phyloP scores from a whole-genome alignment of 2,113 vertebrate genomes.

The Toxostoma redivivum region DNA sequence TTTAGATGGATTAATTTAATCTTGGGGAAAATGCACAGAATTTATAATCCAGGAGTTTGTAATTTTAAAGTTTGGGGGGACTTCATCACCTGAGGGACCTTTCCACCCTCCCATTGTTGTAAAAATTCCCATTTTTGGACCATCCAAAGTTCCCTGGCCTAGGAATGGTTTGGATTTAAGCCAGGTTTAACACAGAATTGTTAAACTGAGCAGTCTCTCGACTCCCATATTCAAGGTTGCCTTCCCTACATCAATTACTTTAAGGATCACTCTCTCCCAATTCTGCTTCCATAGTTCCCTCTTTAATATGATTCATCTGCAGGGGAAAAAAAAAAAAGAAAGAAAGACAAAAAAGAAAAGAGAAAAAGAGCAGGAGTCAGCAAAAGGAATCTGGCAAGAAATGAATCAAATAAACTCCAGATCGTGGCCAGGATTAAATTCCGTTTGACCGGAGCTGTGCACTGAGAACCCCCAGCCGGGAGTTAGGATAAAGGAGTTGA shows the following conservation, averaged over 20 bases:
- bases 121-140: neutral
- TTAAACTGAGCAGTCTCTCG: neutral
- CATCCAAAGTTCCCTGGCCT: neutral
- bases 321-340: neutral
- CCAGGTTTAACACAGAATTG: neutral
- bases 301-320: neutral
- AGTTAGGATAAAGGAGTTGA: neutral
- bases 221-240: neutral
- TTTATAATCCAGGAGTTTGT: neutral
- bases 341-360: neutral
- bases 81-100: neutral
- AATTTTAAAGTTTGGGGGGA: neutral
- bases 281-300: neutral
- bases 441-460: neutral
- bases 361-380: neutral
- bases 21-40: neutral
- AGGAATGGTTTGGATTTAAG: neutral
- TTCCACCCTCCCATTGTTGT: neutral
- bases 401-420: slow-evolving; percentile 49
- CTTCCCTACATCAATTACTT: neutral
- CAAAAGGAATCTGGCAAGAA: slow-evolving; percentile 39
- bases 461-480: neutral
- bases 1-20: neutral
- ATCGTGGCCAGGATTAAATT: slow-evolving; percentile 2
- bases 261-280: neutral